Evolutionary conservation across 1,140 invertebrate genomes (phyloP).

Genomic region (Trichogramma pretiosum): DNA sequence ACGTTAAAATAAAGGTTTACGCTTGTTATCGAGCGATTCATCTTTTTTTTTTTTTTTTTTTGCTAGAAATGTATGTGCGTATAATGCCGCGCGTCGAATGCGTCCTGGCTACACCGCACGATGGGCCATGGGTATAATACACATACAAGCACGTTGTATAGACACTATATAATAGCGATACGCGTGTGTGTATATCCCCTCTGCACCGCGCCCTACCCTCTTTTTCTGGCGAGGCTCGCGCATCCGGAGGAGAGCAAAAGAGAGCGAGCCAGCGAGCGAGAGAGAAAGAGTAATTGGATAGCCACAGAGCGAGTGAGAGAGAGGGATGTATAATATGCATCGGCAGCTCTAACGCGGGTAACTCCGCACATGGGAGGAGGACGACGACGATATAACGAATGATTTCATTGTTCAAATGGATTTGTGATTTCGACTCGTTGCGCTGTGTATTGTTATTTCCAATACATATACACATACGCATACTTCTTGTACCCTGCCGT

Average conservation of each 20-base stretch:
- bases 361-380: too few species aligned
- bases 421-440: slow-evolving; percentile 2
- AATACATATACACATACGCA: not conserved
- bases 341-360: not conserved
- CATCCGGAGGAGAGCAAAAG: not conserved
- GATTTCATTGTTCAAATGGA: slow-evolving; percentile 17
- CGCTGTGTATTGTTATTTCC: too few species aligned
- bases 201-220: too few species aligned
- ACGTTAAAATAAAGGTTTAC: slow-evolving; percentile 12
- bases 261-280: not conserved
- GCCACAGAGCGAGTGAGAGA: not conserved
- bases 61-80: too few species aligned
- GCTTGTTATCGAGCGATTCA: slow-evolving; percentile 8
- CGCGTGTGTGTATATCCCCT: too few species aligned
- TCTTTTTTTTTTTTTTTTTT: too few species aligned
- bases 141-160: too few species aligned
- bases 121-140: too few species aligned
- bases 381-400: too few species aligned
- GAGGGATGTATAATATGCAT: not conserved
- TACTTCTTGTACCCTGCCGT: not conserved
- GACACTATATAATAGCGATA: too few species aligned
- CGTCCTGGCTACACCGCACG: too few species aligned
- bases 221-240: not conserved
- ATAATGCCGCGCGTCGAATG: too few species aligned
- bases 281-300: slow-evolving; percentile 6